Evolutionary conservation across 2,113 vertebrate genomes (phyloP).

Genomic region (Pipra filicauda): DNA sequence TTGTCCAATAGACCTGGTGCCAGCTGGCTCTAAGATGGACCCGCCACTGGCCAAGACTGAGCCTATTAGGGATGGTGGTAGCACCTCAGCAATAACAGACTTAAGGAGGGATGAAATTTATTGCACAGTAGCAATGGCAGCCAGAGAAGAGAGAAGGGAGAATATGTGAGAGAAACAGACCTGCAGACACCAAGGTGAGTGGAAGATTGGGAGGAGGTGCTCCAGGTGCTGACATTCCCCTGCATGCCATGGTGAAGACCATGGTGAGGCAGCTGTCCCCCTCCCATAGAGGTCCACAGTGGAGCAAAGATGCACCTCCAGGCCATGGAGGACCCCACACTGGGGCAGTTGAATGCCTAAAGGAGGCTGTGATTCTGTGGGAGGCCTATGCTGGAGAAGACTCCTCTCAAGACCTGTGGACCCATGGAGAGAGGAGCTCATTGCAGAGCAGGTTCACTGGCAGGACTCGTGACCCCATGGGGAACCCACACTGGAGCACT

Average conservation of each 20-base stretch:
- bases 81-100: no score
- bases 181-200: no score
- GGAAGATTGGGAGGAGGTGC: background rate
- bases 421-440: background rate
- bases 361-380: background rate
- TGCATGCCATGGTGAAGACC: background rate
- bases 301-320: no score
- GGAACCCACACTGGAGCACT: background rate
- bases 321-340: no score
- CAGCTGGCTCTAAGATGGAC: background rate
- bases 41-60: background rate
- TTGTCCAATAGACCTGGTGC: rapidly evolving
- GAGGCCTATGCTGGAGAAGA: background rate
- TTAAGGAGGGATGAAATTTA: background rate
- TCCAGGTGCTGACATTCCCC: background rate
- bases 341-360: background rate
- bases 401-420: no score
- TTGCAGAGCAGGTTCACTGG: background rate
- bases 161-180: background rate
- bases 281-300: no score
- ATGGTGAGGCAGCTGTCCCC: background rate
- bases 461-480: background rate
- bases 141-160: background rate
- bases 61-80: background rate
- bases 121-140: background rate